A percentile compares a stretch with the other conserved stretches of the same genome.
Conservation (phyloP, 1,140 invertebrate species). For the Drosophila sp. region DNA sequence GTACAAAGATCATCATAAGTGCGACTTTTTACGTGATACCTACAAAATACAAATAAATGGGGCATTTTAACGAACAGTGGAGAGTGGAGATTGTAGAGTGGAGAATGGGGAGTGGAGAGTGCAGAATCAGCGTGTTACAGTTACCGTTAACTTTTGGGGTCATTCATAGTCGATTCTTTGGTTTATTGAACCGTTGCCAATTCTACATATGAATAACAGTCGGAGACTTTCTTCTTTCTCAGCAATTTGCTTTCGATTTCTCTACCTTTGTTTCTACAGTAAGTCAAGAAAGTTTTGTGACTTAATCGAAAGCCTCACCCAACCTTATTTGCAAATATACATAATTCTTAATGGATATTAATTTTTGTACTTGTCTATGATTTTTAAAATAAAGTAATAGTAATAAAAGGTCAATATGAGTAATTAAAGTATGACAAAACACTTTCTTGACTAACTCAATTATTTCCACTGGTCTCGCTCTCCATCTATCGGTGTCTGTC, state of each 20-base stretch:
- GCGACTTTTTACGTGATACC: conserved; percentile 1
- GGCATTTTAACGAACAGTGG: not conserved
- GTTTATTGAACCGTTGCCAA: conserved; percentile 45
- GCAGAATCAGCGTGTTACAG: conserved; percentile 34
- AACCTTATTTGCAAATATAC: no score
- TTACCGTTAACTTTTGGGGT: conserved; percentile 39
- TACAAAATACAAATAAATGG: not conserved
- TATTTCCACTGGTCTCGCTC: no score
- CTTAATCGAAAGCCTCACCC: no score
- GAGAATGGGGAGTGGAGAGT: not conserved
- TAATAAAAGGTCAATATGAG: no score
- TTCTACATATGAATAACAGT: conserved; percentile 3
- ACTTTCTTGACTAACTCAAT: no score
- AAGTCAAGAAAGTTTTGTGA: no score
- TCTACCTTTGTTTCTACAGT: not conserved
- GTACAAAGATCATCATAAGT: conserved; percentile 29
- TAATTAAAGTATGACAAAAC: no score
- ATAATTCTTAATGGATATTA: no score
- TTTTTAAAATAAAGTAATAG: no score
- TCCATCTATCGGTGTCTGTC: conserved; percentile 8
- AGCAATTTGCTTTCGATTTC: conserved; percentile 27
- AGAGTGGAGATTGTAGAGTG: not conserved
- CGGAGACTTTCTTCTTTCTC: conserved; percentile 8
- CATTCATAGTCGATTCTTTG: conserved; percentile 1
- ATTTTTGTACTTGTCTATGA: no score